A percentile compares a stretch with the other conserved stretches of the same genome.
Conservation (phyloP, 2,113 vertebrate species). For the Leptobrachium leishanense region DNA sequence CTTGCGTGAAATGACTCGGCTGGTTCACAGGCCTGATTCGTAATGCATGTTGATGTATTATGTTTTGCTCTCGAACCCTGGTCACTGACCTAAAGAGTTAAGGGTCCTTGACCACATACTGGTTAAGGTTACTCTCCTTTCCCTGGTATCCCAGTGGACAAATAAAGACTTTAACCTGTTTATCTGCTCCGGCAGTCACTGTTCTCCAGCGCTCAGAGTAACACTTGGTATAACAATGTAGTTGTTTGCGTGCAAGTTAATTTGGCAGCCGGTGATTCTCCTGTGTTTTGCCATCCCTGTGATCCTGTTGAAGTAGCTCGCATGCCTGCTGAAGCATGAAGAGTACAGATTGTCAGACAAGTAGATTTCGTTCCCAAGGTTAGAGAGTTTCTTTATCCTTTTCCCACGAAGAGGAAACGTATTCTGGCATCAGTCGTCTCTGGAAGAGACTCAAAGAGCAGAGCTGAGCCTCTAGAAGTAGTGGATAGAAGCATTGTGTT, state of each 20-base stretch:
- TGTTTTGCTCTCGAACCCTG: too few species aligned
- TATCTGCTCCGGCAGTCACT: too few species aligned
- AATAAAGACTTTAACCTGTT: too few species aligned
- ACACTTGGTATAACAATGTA: neutral
- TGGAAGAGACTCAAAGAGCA: neutral
- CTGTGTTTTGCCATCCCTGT: neutral
- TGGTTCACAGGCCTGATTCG: too few species aligned
- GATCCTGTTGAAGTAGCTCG: constrained; percentile 9
- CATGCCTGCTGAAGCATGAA: constrained; percentile 23
- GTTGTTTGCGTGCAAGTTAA: neutral
- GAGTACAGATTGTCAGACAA: constrained; percentile 2
- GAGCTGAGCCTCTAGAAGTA: neutral
- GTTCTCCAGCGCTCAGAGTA: neutral
- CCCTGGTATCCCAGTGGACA: too few species aligned
- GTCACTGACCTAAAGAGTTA: too few species aligned
- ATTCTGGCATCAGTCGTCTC: neutral
- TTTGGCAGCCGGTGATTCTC: neutral
- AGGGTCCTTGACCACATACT: too few species aligned
- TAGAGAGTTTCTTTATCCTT: neutral
- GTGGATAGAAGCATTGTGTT: neutral
- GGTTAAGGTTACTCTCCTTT: too few species aligned
- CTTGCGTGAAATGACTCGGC: too few species aligned
- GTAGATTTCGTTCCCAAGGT: neutral
- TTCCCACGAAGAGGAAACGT: constrained; percentile 18
- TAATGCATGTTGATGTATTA: too few species aligned